A percentile compares a stretch with the other conserved stretches of the same genome.
These are phyloP conservation scores for Papio anubis DNA, from an alignment of 2,113 vertebrate genomes.

Conservation along the genomic window DNA sequence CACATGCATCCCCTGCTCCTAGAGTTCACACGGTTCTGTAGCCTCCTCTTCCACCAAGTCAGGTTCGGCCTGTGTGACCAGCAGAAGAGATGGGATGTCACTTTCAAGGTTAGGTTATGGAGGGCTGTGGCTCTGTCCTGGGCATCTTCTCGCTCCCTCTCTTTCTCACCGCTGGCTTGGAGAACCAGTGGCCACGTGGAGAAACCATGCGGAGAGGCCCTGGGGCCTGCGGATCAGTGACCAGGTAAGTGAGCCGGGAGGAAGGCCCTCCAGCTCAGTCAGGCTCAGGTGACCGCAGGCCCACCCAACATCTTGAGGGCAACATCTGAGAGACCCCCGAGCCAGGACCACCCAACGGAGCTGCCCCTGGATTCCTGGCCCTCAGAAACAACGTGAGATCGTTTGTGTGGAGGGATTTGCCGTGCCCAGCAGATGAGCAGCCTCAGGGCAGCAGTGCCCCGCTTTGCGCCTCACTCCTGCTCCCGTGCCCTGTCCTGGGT, in stretches of 20 bases:
- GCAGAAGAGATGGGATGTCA: background rate
- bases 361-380: background rate
- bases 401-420: background rate
- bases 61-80: background rate
- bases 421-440: rapidly evolving
- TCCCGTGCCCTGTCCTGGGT: too few species aligned
- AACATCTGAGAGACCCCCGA: background rate
- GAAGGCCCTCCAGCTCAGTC: background rate
- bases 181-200: background rate
- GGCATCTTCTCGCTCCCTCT: background rate
- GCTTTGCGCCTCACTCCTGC: background rate
- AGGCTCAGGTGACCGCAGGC: background rate
- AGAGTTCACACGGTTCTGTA: background rate
- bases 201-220: background rate
- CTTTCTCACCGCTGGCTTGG: background rate
- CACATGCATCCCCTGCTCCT: rapidly evolving
- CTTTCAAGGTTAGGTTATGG: background rate
- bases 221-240: background rate
- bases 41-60: background rate
- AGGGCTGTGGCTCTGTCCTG: rapidly evolving
- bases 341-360: background rate
- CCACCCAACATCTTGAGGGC: background rate
- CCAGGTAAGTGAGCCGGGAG: background rate
- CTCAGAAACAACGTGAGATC: background rate
- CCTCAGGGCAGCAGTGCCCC: background rate